phyloP scores from a whole-genome alignment of 2,797 vertebrate genomes.

The Apodemus agrarius region DNA sequence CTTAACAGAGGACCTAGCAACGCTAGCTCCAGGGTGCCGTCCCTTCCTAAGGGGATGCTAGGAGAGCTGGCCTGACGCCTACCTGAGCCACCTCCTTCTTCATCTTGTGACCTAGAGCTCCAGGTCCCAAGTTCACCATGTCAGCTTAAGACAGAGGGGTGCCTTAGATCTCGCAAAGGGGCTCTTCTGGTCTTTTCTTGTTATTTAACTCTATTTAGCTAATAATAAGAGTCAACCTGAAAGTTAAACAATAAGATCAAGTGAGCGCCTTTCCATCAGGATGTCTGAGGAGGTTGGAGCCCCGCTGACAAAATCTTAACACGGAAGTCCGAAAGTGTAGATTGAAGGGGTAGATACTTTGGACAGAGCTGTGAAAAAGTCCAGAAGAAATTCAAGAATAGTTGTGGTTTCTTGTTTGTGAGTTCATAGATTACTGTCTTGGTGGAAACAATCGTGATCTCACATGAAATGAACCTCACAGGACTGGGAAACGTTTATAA shows the following conservation, averaged over 20 bases:
- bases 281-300: background rate
- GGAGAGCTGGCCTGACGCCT: background rate
- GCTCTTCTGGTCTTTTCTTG: background rate
- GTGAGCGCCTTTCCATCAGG: background rate
- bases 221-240: background rate
- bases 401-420: background rate
- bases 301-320: background rate
- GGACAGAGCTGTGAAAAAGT: background rate
- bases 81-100: background rate
- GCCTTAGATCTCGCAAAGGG: background rate
- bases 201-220: background rate
- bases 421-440: background rate
- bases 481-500: background rate
- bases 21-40: conserved; percentile 55
- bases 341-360: background rate
- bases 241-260: conserved; percentile 51
- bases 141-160: background rate
- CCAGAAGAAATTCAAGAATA: background rate
- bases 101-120: accelerated
- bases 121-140: accelerated
- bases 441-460: background rate
- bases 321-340: background rate
- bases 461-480: conserved; percentile 7
- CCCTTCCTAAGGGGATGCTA: background rate
- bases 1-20: conserved; percentile 77